Conservation (phyloP, 1,140 invertebrate genomes). For the Pectinophora gossypiella region DNA sequence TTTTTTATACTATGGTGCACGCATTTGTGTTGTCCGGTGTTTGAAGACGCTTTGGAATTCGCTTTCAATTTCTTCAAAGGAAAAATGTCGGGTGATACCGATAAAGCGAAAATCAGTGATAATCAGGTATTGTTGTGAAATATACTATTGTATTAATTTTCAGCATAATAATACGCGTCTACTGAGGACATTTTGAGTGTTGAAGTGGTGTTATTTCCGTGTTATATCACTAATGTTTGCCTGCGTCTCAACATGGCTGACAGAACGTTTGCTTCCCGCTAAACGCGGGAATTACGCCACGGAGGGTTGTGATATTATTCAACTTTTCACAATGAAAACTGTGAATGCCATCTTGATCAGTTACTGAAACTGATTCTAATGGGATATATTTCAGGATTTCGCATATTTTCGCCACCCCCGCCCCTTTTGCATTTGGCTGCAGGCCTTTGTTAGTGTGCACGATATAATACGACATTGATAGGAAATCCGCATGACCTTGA, state of each 20-base stretch:
- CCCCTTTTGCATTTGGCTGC: slow-evolving; percentile 73
- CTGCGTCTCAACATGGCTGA: slow-evolving; percentile 77
- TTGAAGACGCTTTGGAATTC: slow-evolving; percentile 75
- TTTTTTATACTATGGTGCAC: slow-evolving; percentile 69
- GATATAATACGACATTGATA: slow-evolving; percentile 75
- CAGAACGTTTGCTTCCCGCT: slow-evolving; percentile 75
- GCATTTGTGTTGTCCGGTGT: slow-evolving; percentile 75
- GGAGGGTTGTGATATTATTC: slow-evolving; percentile 66
- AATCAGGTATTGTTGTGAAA: slow-evolving; percentile 75
- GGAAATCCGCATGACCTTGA: slow-evolving; percentile 75
- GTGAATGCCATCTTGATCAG: slow-evolving; percentile 64
- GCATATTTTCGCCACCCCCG: slow-evolving; percentile 71
- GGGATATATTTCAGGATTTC: slow-evolving; percentile 62
- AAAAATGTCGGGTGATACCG: slow-evolving; percentile 76
- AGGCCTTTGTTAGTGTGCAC: slow-evolving; percentile 74
- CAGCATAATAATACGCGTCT: slow-evolving; percentile 57
- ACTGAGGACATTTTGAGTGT: slow-evolving; percentile 47
- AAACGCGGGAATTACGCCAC: slow-evolving; percentile 76
- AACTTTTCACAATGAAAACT: slow-evolving; percentile 62
- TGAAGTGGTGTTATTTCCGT: slow-evolving; percentile 72
- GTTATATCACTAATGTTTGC: slow-evolving; percentile 76
- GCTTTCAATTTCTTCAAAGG: slow-evolving; percentile 75
- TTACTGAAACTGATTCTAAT: slow-evolving; percentile 70
- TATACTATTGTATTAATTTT: slow-evolving; percentile 62
- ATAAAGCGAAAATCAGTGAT: slow-evolving; percentile 76